phyloP scores from a whole-genome alignment of 2,888 invertebrate genomes.

The Stenolophus ochropezus region DNA sequence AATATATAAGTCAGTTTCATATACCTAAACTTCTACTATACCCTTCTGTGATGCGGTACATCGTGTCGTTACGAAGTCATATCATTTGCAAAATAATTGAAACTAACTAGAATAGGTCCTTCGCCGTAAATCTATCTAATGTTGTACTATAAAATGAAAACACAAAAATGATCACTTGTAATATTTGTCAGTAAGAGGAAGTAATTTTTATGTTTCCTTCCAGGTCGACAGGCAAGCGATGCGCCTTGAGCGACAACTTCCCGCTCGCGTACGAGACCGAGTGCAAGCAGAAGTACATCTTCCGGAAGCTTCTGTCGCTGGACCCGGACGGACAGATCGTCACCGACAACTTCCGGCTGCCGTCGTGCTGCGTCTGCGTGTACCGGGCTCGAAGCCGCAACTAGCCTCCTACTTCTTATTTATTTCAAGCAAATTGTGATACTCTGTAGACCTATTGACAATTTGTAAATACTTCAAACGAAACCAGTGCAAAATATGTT shows the following conservation, averaged over 20 bases:
- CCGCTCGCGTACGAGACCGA: slow-evolving; percentile 73
- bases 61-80: no score
- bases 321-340: slow-evolving; percentile 72
- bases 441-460: background rate
- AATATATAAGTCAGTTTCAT: no score
- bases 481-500: slow-evolving; percentile 35
- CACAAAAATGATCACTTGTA: no score
- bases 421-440: slow-evolving; percentile 28
- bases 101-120: no score
- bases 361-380: slow-evolving; percentile 85
- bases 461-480: slow-evolving; percentile 28
- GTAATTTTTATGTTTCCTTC: no score
- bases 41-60: no score
- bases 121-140: no score
- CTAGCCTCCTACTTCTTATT: slow-evolving; percentile 10
- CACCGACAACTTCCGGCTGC: slow-evolving; percentile 78
- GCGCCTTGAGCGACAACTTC: slow-evolving; percentile 73
- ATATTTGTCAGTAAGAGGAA: no score
- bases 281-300: slow-evolving; percentile 78
- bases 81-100: no score
- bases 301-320: slow-evolving; percentile 76
- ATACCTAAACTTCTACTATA: no score
- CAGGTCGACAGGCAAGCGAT: slow-evolving; percentile 73
- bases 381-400: slow-evolving; percentile 58
- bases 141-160: no score